These are phyloP conservation scores for Myotis daubentonii DNA, from an alignment of 2,797 vertebrate species.

Conservation along the genomic window DNA sequence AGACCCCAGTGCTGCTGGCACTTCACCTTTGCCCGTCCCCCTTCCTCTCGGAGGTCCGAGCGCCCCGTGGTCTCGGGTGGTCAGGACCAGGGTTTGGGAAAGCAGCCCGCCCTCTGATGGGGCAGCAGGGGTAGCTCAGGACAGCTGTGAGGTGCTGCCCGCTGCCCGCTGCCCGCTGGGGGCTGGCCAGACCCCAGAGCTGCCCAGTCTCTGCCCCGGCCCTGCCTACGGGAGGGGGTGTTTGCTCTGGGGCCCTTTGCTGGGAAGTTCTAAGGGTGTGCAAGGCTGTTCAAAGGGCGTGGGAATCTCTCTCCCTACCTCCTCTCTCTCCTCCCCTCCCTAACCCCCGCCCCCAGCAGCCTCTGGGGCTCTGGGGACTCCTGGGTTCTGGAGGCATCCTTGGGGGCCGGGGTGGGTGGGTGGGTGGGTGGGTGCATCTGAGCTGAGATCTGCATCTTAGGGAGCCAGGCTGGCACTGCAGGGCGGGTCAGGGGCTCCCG, in stretches of 20 bases:
- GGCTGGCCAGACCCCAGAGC: background rate
- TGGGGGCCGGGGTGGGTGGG: rapidly evolving
- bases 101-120: rapidly evolving
- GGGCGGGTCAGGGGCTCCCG: background rate
- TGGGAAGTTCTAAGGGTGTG: background rate
- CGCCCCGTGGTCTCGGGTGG: too few relatives aligned
- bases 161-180: background rate
- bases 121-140: background rate
- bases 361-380: background rate
- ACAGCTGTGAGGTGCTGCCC: background rate
- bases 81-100: rapidly evolving
- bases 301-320: background rate
- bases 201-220: background rate
- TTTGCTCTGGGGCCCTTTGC: background rate
- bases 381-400: background rate
- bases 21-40: too few relatives aligned
- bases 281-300: background rate
- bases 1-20: rapidly evolving
- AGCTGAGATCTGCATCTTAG: background rate
- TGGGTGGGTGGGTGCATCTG: rapidly evolving
- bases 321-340: rapidly evolving
- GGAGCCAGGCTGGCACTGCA: background rate
- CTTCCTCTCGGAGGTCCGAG: too few relatives aligned
- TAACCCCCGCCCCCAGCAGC: rapidly evolving
- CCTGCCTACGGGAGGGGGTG: rapidly evolving